These are phyloP conservation scores for Gryon sp. DNA, from an alignment of 1,140 invertebrate genomes.

Conservation along the genomic window DNA sequence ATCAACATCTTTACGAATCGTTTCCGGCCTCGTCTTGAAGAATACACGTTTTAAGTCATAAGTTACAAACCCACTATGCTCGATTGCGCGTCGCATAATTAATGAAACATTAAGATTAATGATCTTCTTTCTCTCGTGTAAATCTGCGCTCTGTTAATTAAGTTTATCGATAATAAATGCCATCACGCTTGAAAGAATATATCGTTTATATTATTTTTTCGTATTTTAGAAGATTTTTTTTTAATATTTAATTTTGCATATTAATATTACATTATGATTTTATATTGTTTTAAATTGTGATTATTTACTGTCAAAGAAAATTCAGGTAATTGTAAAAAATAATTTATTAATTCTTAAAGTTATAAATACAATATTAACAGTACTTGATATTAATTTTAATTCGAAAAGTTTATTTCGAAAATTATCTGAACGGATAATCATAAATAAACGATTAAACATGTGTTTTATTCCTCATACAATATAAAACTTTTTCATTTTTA, in stretches of 20 bases:
- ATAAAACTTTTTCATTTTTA: too few species aligned
- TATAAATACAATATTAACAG: constrained; percentile 41
- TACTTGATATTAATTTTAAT: constrained; percentile 7
- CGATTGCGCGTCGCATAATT: constrained; percentile 73
- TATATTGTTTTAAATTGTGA: too few species aligned
- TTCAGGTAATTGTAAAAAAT: not conserved
- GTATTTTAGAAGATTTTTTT: constrained; percentile 5
- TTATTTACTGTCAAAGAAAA: too few species aligned
- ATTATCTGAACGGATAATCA: too few species aligned
- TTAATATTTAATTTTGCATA: not conserved
- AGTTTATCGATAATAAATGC: constrained; percentile 81
- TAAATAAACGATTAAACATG: too few species aligned
- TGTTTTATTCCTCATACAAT: too few species aligned
- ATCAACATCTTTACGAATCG: constrained; percentile 56
- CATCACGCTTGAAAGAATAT: constrained; percentile 78
- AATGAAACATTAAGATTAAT: constrained; percentile 74
- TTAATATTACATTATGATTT: too few species aligned
- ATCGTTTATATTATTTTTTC: constrained; percentile 54
- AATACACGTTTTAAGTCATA: constrained; percentile 73
- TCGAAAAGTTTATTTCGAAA: constrained; percentile 40
- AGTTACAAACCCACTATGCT: constrained; percentile 72
- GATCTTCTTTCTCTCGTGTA: constrained; percentile 77
- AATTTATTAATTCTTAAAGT: not conserved
- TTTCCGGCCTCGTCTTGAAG: constrained; percentile 67
- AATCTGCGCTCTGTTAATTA: constrained; percentile 80